Evolutionary conservation across 2,113 vertebrate species (phyloP).

Genomic region (Manacus vitellinus): DNA sequence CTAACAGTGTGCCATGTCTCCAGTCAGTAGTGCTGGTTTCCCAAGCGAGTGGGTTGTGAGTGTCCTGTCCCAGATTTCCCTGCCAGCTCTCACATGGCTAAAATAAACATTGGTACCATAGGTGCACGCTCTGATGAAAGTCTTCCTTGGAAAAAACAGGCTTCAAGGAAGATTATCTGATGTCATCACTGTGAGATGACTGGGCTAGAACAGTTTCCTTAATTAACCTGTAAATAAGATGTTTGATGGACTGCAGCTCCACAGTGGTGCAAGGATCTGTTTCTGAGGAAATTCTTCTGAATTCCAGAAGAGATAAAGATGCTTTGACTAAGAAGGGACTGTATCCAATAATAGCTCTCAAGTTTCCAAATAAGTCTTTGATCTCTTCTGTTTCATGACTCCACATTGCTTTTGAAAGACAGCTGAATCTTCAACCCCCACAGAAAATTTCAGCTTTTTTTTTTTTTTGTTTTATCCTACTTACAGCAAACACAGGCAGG

Average conservation of each 20-base stretch:
- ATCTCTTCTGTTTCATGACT: slow-evolving; percentile 31
- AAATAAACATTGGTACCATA: not conserved
- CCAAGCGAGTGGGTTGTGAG: not conserved
- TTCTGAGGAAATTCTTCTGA: not conserved
- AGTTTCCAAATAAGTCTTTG: not conserved
- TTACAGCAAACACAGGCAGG: not conserved
- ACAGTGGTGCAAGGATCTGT: not conserved
- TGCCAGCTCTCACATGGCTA: not conserved
- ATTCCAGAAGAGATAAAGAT: slow-evolving; percentile 1
- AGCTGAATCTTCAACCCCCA: not conserved
- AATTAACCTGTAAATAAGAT: slow-evolving; percentile 6
- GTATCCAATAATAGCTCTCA: slow-evolving; percentile 18
- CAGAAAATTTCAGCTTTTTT: not conserved
- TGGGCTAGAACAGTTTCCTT: not conserved
- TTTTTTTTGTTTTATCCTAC: not conserved
- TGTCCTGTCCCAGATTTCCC: not conserved
- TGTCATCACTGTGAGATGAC: not conserved
- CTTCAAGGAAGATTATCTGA: slow-evolving; percentile 15
- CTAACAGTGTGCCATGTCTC: not conserved
- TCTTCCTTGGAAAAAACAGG: slow-evolving; percentile 1
- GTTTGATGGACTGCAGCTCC: not conserved
- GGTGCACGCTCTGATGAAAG: not conserved
- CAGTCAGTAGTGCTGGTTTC: not conserved
- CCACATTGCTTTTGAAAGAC: not conserved
- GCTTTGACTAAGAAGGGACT: not conserved